Conservation (phyloP, 2,888 invertebrate species). For the Oscheius sp. region DNA sequence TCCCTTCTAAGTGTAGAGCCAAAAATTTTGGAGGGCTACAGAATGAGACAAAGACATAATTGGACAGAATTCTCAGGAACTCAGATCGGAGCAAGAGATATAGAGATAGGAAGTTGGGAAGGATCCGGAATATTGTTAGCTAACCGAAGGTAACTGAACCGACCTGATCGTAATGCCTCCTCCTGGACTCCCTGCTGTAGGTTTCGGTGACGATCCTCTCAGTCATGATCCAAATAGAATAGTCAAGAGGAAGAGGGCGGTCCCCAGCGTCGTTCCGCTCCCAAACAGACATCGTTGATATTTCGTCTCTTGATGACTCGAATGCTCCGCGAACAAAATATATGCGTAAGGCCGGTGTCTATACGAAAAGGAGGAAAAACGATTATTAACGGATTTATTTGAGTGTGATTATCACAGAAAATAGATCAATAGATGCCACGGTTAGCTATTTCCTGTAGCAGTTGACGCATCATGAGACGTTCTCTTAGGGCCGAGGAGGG, state of each 20-base stretch:
- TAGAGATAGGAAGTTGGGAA: too few relatives aligned
- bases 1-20: too few relatives aligned
- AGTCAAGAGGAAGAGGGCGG: too few relatives aligned
- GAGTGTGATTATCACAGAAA: background rate
- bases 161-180: conserved; percentile 17
- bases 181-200: conserved; percentile 13
- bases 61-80: too few relatives aligned
- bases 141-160: too few relatives aligned
- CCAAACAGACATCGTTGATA: background rate
- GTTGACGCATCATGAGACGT: conserved; percentile 15
- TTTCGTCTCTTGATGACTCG: conserved; percentile 1
- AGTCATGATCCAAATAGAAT: conserved; percentile 5
- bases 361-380: conserved; percentile 7
- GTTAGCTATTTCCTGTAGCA: conserved; percentile 17
- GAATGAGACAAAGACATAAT: too few relatives aligned
- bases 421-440: background rate
- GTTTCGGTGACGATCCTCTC: conserved; percentile 22
- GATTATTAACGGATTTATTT: conserved; percentile 10
- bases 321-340: conserved; percentile 16
- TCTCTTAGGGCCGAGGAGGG: background rate
- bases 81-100: too few relatives aligned
- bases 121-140: too few relatives aligned
- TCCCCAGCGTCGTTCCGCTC: background rate
- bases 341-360: background rate
- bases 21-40: too few relatives aligned